phyloP scores from a whole-genome alignment of 2,113 vertebrate genomes.

The Chauna torquata region DNA sequence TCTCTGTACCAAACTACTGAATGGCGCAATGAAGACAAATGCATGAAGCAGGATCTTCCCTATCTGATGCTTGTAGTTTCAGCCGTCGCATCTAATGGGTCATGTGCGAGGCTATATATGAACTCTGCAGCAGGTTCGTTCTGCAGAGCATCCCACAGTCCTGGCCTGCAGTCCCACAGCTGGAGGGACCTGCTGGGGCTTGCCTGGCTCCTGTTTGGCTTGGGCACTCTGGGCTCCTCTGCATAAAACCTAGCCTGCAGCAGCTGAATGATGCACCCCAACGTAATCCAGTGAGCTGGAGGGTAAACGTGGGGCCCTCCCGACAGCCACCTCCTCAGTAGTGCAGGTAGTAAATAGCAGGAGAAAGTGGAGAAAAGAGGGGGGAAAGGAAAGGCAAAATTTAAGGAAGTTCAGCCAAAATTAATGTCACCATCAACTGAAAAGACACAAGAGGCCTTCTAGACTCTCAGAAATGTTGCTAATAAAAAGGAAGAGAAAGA shows the following conservation, averaged over 20 bases:
- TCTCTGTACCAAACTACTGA: not conserved
- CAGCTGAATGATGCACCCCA: not conserved
- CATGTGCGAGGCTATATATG: not conserved
- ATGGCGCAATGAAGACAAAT: not conserved
- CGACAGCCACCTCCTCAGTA: rapidly evolving
- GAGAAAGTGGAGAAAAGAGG: not conserved
- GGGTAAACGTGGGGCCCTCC: not conserved
- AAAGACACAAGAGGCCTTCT: not conserved
- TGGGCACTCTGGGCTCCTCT: not conserved
- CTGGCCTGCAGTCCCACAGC: not conserved
- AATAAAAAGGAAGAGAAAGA: not conserved
- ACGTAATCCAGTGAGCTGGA: rapidly evolving
- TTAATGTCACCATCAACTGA: not conserved
- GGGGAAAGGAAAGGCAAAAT: not conserved
- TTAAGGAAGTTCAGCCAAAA: not conserved
- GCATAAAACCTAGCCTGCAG: not conserved
- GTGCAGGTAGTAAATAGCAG: not conserved
- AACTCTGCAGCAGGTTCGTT: not conserved
- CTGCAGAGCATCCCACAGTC: not conserved
- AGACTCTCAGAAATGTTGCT: not conserved
- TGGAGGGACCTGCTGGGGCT: not conserved
- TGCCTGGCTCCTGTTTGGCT: not conserved
- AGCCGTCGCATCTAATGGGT: not conserved
- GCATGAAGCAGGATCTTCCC: not conserved
- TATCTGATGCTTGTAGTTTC: not conserved